Evolutionary conservation across 2,113 vertebrate genomes (phyloP).

Genomic region (Delphinapterus leucas): DNA sequence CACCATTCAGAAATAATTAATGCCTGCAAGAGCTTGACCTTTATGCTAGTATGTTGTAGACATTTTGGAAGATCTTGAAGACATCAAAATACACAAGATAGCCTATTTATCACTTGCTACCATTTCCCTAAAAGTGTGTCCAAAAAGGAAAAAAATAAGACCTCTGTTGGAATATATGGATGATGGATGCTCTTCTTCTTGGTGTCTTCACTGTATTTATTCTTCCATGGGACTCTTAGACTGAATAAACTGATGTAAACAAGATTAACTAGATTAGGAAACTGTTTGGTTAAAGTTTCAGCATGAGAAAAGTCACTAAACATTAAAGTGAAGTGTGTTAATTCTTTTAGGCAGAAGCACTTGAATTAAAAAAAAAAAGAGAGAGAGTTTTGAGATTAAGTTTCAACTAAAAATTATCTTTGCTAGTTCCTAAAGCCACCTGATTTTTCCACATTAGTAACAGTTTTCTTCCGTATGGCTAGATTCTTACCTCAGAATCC

Average conservation of each 20-base stretch:
- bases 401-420: conserved; percentile 16
- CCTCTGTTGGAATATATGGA: neutral
- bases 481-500: neutral
- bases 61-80: neutral
- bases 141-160: neutral
- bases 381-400: neutral
- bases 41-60: neutral
- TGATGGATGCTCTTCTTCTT: neutral
- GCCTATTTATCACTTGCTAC: neutral
- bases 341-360: neutral
- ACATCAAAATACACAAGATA: neutral
- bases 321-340: neutral
- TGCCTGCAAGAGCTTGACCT: neutral
- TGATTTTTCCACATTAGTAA: neutral
- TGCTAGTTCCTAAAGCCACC: neutral
- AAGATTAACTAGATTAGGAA: conserved; percentile 18
- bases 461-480: neutral
- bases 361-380: neutral
- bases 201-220: neutral
- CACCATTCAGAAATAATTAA: conserved; percentile 28
- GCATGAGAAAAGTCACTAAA: neutral
- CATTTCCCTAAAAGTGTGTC: neutral
- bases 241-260: neutral
- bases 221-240: neutral
- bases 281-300: neutral